A percentile compares a stretch with the other conserved stretches of the same genome.
These are phyloP conservation scores for Chrysaora quinquecirrha DNA, from an alignment of 30 jellyfish, hydroid and myxozoan genomes.

Conservation along the genomic window DNA sequence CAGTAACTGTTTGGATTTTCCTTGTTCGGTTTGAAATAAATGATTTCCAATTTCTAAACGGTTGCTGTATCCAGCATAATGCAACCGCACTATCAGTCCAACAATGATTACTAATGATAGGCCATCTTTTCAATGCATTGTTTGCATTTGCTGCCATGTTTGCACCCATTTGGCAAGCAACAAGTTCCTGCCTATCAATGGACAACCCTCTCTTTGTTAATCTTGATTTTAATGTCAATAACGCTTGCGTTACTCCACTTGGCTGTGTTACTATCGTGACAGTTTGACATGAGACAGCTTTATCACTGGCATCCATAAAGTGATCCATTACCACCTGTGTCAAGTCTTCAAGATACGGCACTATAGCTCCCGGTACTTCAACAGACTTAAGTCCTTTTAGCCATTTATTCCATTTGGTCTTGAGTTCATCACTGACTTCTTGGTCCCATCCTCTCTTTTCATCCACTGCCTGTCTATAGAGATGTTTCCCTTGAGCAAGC, in stretches of 20 bases:
- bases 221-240: constrained; percentile 45
- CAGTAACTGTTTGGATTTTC: constrained; percentile 10
- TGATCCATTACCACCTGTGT: constrained; percentile 5
- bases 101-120: constrained; percentile 13
- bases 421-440: constrained; percentile 20
- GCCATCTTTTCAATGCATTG: constrained; percentile 51
- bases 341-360: constrained; percentile 3
- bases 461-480: constrained; percentile 46
- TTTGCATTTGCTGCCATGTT: constrained; percentile 27
- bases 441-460: constrained; percentile 47
- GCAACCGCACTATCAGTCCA: constrained; percentile 50
- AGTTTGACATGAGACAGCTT: too few relatives aligned
- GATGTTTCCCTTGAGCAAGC: constrained; percentile 28
- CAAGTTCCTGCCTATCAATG: constrained; percentile 37
- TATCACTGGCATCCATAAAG: constrained; percentile 61
- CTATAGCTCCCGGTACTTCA: too few relatives aligned
- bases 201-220: constrained; percentile 15
- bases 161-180: constrained; percentile 54
- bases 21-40: constrained; percentile 35
- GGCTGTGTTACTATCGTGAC: constrained; percentile 41
- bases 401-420: constrained; percentile 5
- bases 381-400: neutral
- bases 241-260: constrained; percentile 31
- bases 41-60: too few relatives aligned
- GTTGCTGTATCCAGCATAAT: constrained; percentile 38